A percentile compares a stretch with the other conserved stretches of the same genome.
Conservation (phyloP, 2,797 vertebrate genomes). For the Xenentodon cancila region DNA sequence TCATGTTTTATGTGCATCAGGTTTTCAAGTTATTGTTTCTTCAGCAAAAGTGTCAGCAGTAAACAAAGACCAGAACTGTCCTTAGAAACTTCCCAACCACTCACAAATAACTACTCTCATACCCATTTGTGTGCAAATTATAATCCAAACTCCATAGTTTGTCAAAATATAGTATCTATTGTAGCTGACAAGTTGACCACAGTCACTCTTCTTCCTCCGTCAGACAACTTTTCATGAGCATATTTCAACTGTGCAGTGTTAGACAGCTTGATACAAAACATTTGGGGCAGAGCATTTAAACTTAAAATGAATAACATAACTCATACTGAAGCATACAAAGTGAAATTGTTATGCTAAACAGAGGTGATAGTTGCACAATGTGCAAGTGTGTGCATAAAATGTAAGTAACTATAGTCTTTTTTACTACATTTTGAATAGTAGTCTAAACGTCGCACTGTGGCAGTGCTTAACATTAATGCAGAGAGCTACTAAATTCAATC, state of each 20-base stretch:
- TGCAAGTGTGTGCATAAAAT: too few relatives aligned
- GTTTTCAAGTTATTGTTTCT: too few relatives aligned
- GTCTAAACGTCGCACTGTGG: not conserved
- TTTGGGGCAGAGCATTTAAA: not conserved
- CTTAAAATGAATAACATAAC: too few relatives aligned
- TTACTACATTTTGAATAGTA: too few relatives aligned
- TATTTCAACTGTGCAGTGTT: not conserved
- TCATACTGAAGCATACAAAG: too few relatives aligned
- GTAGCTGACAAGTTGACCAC: not conserved
- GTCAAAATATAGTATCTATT: slow-evolving; percentile 7
- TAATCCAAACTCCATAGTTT: not conserved
- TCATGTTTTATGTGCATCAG: too few relatives aligned
- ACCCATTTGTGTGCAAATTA: slow-evolving; percentile 4
- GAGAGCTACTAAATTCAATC: not conserved
- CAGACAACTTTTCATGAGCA: not conserved
- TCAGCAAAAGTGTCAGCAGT: not conserved
- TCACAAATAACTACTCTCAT: not conserved
- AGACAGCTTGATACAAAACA: not conserved
- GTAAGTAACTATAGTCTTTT: too few relatives aligned
- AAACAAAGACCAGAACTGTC: not conserved
- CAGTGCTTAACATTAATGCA: not conserved
- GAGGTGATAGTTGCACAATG: too few relatives aligned
- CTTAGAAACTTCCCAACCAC: slow-evolving; percentile 4
- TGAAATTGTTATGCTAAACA: too few relatives aligned
- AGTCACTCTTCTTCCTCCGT: not conserved